Evolutionary conservation across 35 echinoderm and acorn worm genomes (phyloP).

Genomic region (Apostichopus parvimensis): DNA sequence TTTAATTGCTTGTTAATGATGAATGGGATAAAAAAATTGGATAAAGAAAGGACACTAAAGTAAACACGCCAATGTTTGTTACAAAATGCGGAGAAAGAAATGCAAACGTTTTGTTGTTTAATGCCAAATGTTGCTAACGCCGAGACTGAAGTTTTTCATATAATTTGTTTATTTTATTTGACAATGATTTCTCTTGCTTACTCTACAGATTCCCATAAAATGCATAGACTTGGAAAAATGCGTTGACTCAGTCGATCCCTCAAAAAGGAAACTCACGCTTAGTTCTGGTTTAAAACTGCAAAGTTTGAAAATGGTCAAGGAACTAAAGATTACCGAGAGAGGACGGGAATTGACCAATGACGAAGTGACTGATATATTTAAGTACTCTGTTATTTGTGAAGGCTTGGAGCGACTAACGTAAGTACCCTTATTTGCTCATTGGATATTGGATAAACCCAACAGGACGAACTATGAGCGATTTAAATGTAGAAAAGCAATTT

Average conservation of each 20-base stretch:
- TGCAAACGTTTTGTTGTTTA: no score
- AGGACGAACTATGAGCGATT: no score
- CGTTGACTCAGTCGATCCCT: not conserved
- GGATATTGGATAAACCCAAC: no score
- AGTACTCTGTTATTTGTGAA: not conserved
- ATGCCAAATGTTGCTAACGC: not conserved
- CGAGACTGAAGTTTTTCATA: no score
- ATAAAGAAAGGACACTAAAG: no score
- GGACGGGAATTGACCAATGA: slow-evolving; percentile 4
- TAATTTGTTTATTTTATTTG: not conserved
- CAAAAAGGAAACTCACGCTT: not conserved
- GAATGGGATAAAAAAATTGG: no score
- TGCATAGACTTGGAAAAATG: slow-evolving; percentile 7
- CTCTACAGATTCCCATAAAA: not conserved
- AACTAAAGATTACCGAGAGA: not conserved
- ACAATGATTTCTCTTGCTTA: not conserved
- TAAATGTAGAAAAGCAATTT: no score
- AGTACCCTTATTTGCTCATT: not conserved
- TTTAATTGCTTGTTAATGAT: no score
- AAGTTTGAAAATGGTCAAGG: not conserved
- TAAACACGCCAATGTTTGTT: not conserved
- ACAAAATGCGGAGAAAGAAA: no score
- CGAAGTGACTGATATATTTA: not conserved
- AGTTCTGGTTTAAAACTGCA: not conserved
- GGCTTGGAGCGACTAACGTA: not conserved